Base-by-base conservation (phyloP, 2,113 vertebrate species). In the Zapus hudsonius region DNA sequence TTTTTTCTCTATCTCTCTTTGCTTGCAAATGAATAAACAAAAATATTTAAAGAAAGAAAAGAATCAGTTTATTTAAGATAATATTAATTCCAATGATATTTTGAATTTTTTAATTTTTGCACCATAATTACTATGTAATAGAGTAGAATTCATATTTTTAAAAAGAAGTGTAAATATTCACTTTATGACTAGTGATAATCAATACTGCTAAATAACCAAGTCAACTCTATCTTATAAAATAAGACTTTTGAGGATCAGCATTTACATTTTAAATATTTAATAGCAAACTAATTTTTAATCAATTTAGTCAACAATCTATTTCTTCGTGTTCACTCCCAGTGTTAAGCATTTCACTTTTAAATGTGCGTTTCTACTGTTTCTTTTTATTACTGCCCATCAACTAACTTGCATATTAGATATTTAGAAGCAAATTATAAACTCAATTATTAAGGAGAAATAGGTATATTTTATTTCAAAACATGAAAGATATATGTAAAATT, bases 211-310 rank as follows among this genome's bases (percentile, higher is more conserved):
- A 98, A 98, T 91, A 96, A 98, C 96, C 95, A 97, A 98, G 97
- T 97, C 97, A 87, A 96, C 64, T 40, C 16, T 94, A 67, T 93
- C 36, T 84, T 97, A 97, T 98, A 69, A 92, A 85, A 70, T 79
- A 47, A 42, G 96, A 96, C 97, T 97, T 97, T 98, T 98, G 97
- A 98, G 96, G 97, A 97, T 97, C 96, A 96, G 73, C 95, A 98
- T 98, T 98, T 95, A 98, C 97, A 76, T 96, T 96, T 82, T 42
- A 97, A 98, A 97, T 98, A 98, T 98, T 96, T 91, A 98, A 69
- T 70, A 76, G 36, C 6, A 83, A 93, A 98, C 97, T 97, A 98
- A 98, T 98, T 98, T 98, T 98, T 98, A 98, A 97, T 98, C 90
- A 96, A 94, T 96, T 83, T 98, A 98, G 91, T 97, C 98, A 84